These are phyloP conservation scores for Bufo bufo DNA, from an alignment of 2,113 vertebrate species.

Conservation along the genomic window DNA sequence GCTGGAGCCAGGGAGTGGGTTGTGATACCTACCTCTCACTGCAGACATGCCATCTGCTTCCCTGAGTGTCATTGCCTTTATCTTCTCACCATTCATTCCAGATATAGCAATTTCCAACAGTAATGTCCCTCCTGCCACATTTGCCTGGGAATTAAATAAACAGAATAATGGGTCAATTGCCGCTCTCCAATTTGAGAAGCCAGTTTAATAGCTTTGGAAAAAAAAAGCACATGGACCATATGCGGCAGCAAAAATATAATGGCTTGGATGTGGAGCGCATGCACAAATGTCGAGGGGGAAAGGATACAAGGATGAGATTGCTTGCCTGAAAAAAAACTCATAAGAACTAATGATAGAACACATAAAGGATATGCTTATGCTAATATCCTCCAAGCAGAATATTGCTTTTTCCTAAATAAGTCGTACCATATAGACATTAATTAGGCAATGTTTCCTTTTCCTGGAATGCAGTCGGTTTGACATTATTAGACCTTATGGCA, in stretches of 20 bases:
- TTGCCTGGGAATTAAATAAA: constrained; percentile 57
- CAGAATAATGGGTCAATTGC: constrained; percentile 58
- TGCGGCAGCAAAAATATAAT: constrained; percentile 50
- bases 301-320: constrained; percentile 21
- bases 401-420: constrained; percentile 35
- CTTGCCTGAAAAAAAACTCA: constrained; percentile 39
- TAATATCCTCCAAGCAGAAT: constrained; percentile 27
- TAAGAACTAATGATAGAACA: constrained; percentile 36
- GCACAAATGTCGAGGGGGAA: constrained; percentile 37
- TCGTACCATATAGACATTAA: constrained; percentile 48
- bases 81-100: constrained; percentile 54
- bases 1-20: constrained; percentile 48
- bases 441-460: constrained; percentile 11
- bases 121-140: constrained; percentile 56
- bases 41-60: constrained; percentile 55
- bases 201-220: constrained; percentile 42
- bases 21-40: constrained; percentile 48
- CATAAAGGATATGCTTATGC: constrained; percentile 27
- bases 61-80: constrained; percentile 56
- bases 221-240: constrained; percentile 45
- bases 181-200: constrained; percentile 51
- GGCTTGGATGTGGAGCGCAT: constrained; percentile 44
- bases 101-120: constrained; percentile 53
- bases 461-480: constrained; percentile 4
- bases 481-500: constrained; percentile 29